Percentiles rank a stretch among this genome's conserved stretches.
phyloP scores from a whole-genome alignment of 2,888 invertebrate genomes.

The Mimumesa dahlbomi region DNA sequence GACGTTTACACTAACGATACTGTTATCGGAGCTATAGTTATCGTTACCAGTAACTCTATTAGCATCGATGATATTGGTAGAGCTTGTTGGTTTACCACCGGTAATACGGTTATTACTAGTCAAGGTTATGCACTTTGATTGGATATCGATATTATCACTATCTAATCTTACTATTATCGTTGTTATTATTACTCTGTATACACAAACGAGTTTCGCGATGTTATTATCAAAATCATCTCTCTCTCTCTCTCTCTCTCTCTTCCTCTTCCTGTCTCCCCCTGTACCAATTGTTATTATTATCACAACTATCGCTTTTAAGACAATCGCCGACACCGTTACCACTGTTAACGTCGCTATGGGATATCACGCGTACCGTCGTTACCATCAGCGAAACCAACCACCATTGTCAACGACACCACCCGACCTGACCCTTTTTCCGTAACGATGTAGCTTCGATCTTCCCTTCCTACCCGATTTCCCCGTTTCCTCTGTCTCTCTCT shows the following conservation, averaged over 20 bases:
- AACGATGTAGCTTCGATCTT: slow-evolving; percentile 59
- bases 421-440: slow-evolving; percentile 61
- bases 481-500: slow-evolving; percentile 4
- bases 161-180: slow-evolving; percentile 27
- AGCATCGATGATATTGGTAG: slow-evolving; percentile 1
- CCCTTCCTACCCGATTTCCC: slow-evolving; percentile 1
- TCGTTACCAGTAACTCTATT: slow-evolving; percentile 39
- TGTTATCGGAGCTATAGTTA: slow-evolving; percentile 34
- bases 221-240: no score
- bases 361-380: slow-evolving; percentile 5
- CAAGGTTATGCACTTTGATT: slow-evolving; percentile 9
- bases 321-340: no score
- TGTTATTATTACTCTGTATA: no score
- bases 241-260: no score
- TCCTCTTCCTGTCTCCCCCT: no score
- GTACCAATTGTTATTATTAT: no score
- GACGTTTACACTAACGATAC: slow-evolving; percentile 16
- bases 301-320: no score
- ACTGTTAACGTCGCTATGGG: no score
- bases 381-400: slow-evolving; percentile 5
- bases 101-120: background rate
- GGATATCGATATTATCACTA: slow-evolving; percentile 14
- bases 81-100: background rate
- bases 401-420: slow-evolving; percentile 26
- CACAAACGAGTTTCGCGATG: no score